These are phyloP conservation scores for Pachycephus smyrnensis DNA, from an alignment of 2,888 invertebrate genomes.

Conservation along the genomic window DNA sequence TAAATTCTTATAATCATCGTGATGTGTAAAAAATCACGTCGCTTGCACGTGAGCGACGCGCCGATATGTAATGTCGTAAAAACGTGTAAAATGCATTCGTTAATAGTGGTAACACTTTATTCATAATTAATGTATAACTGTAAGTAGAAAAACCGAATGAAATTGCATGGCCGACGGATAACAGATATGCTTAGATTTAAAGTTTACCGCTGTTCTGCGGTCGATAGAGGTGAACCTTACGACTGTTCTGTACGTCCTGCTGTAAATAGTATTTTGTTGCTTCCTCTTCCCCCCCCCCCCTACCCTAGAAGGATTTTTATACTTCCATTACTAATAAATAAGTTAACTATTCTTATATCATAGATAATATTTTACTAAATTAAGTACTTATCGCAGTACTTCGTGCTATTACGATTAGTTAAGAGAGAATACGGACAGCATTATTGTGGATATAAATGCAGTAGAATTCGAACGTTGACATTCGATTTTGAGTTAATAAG, in stretches of 20 bases:
- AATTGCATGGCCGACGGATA: not conserved
- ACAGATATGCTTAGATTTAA: not conserved
- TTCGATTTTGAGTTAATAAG: slow-evolving; percentile 19
- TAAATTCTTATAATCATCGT: not conserved
- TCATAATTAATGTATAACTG: not conserved
- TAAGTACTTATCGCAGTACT: slow-evolving; percentile 43
- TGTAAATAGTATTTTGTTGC: slow-evolving; percentile 49
- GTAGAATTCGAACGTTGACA: not conserved
- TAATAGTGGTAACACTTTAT: not conserved
- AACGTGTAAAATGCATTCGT: not conserved
- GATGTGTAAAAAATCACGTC: not conserved
- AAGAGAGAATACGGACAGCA: not conserved
- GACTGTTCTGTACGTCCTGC: slow-evolving; percentile 19
- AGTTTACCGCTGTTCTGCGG: not conserved
- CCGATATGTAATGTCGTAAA: not conserved
- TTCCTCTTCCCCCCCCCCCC: slow-evolving; percentile 11
- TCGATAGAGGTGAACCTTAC: not conserved
- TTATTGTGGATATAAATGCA: no score
- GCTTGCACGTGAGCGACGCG: not conserved
- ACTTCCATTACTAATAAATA: slow-evolving; percentile 48
- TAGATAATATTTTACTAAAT: slow-evolving; percentile 45
- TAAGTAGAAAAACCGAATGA: not conserved
- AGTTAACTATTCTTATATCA: slow-evolving; percentile 45
- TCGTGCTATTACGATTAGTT: slow-evolving; percentile 29
- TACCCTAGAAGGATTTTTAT: slow-evolving; percentile 41